These are phyloP conservation scores for Gnathonemus echidnorhynchus DNA, from an alignment of 2,113 vertebrate genomes.

Conservation along the genomic window DNA sequence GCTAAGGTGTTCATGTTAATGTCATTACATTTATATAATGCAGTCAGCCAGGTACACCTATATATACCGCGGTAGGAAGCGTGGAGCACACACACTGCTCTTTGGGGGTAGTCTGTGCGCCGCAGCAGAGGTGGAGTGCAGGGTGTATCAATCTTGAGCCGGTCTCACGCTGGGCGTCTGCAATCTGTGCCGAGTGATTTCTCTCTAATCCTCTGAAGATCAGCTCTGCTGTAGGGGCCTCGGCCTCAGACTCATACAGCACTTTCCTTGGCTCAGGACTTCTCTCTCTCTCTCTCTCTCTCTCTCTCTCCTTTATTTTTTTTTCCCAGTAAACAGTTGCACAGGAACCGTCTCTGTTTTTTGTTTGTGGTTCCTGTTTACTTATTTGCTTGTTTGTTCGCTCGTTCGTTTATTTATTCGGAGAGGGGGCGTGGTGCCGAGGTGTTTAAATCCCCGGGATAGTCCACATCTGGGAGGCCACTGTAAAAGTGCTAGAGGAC, in stretches of 20 bases:
- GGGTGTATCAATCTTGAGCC: background rate
- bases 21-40: background rate
- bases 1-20: background rate
- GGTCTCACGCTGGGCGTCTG: background rate
- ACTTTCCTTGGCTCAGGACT: background rate
- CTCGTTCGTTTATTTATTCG: background rate
- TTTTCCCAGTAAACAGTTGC: background rate
- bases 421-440: background rate
- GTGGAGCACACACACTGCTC: background rate
- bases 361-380: background rate
- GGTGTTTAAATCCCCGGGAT: background rate
- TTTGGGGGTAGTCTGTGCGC: background rate
- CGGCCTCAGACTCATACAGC: background rate
- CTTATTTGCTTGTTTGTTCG: background rate
- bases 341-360: background rate
- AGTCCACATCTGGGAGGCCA: background rate
- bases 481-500: background rate
- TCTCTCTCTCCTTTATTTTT: background rate
- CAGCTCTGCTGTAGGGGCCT: background rate
- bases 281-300: background rate
- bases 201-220: slow-evolving; percentile 15
- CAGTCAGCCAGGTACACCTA: background rate
- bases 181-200: slow-evolving; percentile 9
- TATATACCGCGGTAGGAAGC: background rate
- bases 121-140: background rate